Conservation (phyloP, 2,113 vertebrate genomes). For the Pristiophorus japonicus region DNA sequence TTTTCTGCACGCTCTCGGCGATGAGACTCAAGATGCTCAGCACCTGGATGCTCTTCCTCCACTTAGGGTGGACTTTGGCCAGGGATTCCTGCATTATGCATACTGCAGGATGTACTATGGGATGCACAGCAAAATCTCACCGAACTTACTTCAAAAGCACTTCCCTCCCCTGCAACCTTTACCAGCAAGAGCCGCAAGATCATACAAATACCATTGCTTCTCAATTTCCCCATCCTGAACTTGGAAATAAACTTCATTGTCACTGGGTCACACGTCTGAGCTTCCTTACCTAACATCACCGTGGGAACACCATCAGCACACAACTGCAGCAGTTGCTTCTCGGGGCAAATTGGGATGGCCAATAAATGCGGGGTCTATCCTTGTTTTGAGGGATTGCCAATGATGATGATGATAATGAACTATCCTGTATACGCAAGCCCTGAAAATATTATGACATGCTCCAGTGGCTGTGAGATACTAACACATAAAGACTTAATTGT, state of each 20-base stretch:
- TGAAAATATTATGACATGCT: background rate
- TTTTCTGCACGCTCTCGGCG: no score
- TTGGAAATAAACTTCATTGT: background rate
- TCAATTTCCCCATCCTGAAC: background rate
- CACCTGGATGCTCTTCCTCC: no score
- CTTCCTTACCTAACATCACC: background rate
- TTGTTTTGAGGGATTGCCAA: no score
- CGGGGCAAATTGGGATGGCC: no score
- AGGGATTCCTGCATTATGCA: no score
- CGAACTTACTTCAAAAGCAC: no score
- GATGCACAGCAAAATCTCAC: background rate
- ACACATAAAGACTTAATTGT: background rate
- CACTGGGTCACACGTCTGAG: background rate
- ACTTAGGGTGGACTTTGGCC: no score
- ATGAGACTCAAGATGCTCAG: no score
- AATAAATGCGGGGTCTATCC: no score
- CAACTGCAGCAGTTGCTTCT: background rate
- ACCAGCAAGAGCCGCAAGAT: background rate
- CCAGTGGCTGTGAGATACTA: background rate
- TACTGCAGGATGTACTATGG: background rate
- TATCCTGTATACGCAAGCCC: background rate
- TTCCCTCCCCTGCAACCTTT: background rate
- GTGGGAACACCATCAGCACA: background rate
- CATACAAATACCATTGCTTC: background rate
- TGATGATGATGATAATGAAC: no score